A percentile compares a stretch with the other conserved stretches of the same genome.
Evolutionary conservation across 1,140 invertebrate genomes (phyloP).

Genomic region (Stenopsyche tienmushanensis): DNA sequence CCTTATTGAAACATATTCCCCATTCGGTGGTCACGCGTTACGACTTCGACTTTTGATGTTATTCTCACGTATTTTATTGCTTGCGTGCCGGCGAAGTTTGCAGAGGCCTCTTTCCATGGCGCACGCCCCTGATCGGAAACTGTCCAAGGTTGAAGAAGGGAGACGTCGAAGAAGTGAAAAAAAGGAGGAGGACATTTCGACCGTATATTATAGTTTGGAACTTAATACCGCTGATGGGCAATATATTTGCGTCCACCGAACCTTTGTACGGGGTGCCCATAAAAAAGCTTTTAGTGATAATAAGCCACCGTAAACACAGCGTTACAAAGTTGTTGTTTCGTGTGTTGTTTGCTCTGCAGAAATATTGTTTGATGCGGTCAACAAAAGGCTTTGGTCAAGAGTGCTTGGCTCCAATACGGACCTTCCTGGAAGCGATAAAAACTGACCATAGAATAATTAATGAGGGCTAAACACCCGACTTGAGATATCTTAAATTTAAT

Average conservation of each 20-base stretch:
- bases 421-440: background rate
- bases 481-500: too few relatives aligned
- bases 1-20: conserved; percentile 16
- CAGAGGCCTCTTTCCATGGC: background rate
- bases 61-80: conserved; percentile 37
- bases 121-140: conserved; percentile 13
- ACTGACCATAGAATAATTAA: too few relatives aligned
- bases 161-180: conserved; percentile 5
- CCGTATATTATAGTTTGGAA: conserved; percentile 40
- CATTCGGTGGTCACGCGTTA: conserved; percentile 16
- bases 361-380: background rate
- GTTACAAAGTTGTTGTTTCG: conserved; percentile 40
- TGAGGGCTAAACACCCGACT: too few relatives aligned
- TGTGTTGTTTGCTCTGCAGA: background rate
- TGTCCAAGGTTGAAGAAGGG: conserved; percentile 12
- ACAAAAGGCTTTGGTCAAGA: background rate
- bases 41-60: conserved; percentile 20
- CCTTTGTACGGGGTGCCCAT: conserved; percentile 37
- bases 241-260: conserved; percentile 41
- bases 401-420: background rate
- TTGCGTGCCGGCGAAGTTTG: conserved; percentile 32
- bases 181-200: conserved; percentile 25
- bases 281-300: conserved; percentile 43
- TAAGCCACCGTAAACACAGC: conserved; percentile 40
- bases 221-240: conserved; percentile 39